These are phyloP conservation scores for Tetramorium alpestre DNA, from an alignment of 1,140 invertebrate species.

Conservation along the genomic window DNA sequence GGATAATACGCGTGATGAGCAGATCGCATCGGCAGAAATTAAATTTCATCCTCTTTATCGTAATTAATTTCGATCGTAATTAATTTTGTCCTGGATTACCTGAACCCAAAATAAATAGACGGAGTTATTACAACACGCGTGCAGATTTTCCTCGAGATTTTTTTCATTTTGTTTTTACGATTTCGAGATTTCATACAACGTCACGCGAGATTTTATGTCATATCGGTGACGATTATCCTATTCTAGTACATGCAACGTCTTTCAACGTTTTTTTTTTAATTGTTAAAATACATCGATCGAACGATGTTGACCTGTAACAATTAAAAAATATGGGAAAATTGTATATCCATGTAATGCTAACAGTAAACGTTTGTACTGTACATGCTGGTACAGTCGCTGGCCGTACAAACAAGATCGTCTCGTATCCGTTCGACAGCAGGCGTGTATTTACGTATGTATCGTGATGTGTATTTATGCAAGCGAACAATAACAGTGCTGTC, in stretches of 20 bases:
- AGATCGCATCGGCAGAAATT: background rate
- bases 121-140: background rate
- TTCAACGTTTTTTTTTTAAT: background rate
- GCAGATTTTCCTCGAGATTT: background rate
- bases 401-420: background rate
- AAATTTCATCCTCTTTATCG: background rate
- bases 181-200: background rate
- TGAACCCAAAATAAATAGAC: background rate
- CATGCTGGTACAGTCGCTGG: slow-evolving; percentile 8
- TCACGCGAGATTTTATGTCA: background rate
- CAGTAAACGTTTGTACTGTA: background rate
- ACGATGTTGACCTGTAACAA: background rate
- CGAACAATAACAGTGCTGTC: slow-evolving; percentile 20
- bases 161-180: background rate
- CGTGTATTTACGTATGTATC: slow-evolving; percentile 18
- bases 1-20: background rate
- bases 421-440: background rate
- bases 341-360: background rate
- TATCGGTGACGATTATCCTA: background rate
- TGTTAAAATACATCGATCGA: background rate
- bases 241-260: background rate
- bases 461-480: slow-evolving; percentile 27
- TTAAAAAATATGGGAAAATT: background rate
- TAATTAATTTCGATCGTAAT: background rate
- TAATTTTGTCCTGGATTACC: background rate